Evolutionary conservation across 2,113 vertebrate species (phyloP).

Genomic region (Oryctolagus cuniculus): mOryCun1.1 NC_091433.1:55919001-55919500

Average conservation of each 20-base stretch:
- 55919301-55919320: neutral
- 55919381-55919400: neutral
- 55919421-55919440: too few relatives aligned
- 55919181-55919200: too few relatives aligned
- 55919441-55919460: too few relatives aligned
- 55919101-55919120: neutral
- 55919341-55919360: neutral
- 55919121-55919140: neutral
- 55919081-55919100: neutral
- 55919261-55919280: neutral
- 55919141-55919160: too few relatives aligned
- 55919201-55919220: neutral
- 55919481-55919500: too few relatives aligned
- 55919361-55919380: neutral
- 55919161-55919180: neutral
- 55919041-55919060: neutral
- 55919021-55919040: slow-evolving; percentile 26
- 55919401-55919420: neutral
- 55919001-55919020: slow-evolving; percentile 52
- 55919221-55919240: neutral
- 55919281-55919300: neutral
- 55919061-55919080: neutral
- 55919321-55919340: neutral
- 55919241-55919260: neutral
- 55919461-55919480: too few relatives aligned